Base-by-base conservation (phyloP, 2,888 invertebrate genomes). In the Amphimallon solstitiale region DNA sequence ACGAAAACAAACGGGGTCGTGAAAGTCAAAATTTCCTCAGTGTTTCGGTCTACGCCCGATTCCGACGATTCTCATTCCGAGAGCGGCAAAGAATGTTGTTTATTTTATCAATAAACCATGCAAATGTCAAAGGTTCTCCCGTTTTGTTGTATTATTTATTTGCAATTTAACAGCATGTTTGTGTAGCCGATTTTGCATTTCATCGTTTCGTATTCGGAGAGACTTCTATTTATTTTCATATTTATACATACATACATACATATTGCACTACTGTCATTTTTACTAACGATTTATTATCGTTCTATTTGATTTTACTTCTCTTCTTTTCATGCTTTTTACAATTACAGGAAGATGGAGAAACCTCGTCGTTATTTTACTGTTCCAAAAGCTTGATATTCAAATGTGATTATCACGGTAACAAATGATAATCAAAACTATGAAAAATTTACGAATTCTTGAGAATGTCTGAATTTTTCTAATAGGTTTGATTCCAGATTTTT, bases 71-170 rank as follows among this genome's bases (percentile, higher is more conserved):
- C 40, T 40, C 40, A 23, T 56, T 10, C 15, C 21, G 23, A 9
- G 56, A 21, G 43, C 43, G 40, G 54, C 38, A 43, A 54, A 43
- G 37, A 45, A 52, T 29, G 43, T 45, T 70, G 70, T 72, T 71
- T 72, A 69, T 71, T 68, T 70, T 72, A 71, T 70, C 69, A 70
- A 72, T 72, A 71, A 71, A 69, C 68, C 67, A 63, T 62, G 66
- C 49, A 68, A 70, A 69, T 64, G 70, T 69, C 68, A 70, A 64
- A 68, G 67, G 65, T 64, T 67, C 65, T 63, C 68, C 60, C 62
- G 59, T 70, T 70, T 56, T 56, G 56, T 40, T 56, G 67, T 70
- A 70, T 70, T 71, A 70, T 69, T 71, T 70, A 70, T 68, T 70
- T 67, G 61, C 67, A 68, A 70, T 70, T 68, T 70, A 63, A 54